Evolutionary conservation across 1,140 invertebrate species (phyloP).

Genomic region (Musca vetustissima): DNA sequence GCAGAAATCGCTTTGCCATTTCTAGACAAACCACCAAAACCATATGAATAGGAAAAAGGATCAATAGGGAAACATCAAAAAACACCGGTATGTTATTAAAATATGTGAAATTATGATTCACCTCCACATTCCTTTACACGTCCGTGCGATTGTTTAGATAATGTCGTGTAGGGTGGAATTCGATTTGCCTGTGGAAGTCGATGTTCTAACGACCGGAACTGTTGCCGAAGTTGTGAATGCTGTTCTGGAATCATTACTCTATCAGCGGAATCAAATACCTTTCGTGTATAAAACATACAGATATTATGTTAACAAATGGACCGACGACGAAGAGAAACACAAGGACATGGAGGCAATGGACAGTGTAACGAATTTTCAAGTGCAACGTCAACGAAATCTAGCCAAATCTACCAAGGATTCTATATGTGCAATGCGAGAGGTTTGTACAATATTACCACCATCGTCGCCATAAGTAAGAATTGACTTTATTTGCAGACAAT

Average conservation of each 20-base stretch:
- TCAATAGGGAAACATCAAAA: no score
- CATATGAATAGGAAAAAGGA: no score
- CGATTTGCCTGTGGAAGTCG: slow-evolving; percentile 38
- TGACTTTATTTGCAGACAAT: slow-evolving; percentile 21
- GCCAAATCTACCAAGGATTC: slow-evolving; percentile 42
- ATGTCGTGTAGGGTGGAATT: slow-evolving; percentile 34
- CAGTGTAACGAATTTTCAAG: slow-evolving; percentile 36
- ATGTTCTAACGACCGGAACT: slow-evolving; percentile 41
- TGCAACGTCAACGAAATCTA: slow-evolving; percentile 36
- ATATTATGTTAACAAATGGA: slow-evolving; percentile 46
- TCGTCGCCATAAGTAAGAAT: no score
- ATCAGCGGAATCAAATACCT: slow-evolving; percentile 47
- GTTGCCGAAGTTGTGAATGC: slow-evolving; percentile 43
- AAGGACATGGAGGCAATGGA: slow-evolving; percentile 2
- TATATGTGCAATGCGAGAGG: slow-evolving; percentile 47
- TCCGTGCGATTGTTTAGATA: no score
- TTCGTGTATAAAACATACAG: slow-evolving; percentile 52
- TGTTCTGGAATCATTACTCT: slow-evolving; percentile 45
- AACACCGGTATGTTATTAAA: no score
- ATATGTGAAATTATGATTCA: no score
- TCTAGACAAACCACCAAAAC: no score
- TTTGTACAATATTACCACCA: no score
- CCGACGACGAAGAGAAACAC: slow-evolving; percentile 20
- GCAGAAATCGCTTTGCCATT: no score
- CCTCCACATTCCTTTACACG: no score